Conservation (phyloP, 2,113 vertebrate genomes). For the Muscicapa adusta region DNA sequence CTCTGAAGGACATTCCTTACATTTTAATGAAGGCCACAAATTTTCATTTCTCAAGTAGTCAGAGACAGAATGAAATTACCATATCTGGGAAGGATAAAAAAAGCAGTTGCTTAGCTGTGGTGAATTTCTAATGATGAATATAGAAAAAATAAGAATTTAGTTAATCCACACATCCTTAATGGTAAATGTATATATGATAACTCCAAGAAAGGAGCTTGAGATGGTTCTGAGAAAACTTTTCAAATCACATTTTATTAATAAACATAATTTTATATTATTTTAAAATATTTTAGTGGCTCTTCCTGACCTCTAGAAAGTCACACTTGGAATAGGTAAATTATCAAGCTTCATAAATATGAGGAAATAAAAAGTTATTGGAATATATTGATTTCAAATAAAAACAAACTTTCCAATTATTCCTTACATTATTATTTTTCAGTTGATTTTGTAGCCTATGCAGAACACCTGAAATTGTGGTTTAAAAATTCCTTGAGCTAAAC, state of each 20-base stretch:
- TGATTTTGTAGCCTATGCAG: neutral
- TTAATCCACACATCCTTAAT: neutral
- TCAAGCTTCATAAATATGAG: neutral
- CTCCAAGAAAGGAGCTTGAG: neutral
- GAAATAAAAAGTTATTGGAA: neutral
- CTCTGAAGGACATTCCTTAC: slow-evolving; percentile 46
- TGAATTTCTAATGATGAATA: neutral
- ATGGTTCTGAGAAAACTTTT: neutral
- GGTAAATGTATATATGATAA: neutral
- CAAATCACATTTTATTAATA: neutral
- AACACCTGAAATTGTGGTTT: neutral
- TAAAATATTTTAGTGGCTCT: neutral
- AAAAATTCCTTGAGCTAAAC: neutral
- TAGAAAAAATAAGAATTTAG: neutral
- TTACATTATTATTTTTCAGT: neutral
- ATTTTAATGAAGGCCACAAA: slow-evolving; percentile 57
- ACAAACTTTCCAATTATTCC: neutral
- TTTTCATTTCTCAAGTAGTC: slow-evolving; percentile 43
- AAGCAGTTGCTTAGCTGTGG: neutral
- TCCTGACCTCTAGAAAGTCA: neutral
- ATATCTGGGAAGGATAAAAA: slow-evolving; percentile 26
- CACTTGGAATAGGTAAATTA: neutral
- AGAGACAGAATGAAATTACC: slow-evolving; percentile 13
- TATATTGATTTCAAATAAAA: neutral
- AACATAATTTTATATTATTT: neutral